Base-by-base conservation (phyloP, 2,888 invertebrate genomes). In the Hedya salicella region DNA sequence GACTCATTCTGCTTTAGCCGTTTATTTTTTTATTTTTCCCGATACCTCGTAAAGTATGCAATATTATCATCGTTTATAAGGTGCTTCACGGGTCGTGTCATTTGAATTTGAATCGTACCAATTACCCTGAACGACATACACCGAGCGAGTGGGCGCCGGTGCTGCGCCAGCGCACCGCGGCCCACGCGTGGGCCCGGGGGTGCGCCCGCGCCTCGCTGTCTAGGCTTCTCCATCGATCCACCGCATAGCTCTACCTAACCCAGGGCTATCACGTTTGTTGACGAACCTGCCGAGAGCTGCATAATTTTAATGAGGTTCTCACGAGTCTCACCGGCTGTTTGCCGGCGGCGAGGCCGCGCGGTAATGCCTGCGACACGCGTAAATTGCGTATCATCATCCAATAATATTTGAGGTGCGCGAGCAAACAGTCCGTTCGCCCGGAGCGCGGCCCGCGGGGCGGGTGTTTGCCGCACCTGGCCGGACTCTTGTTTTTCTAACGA, bases 321-420 rank as follows among this genome's bases (percentile, higher is more conserved):
- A 67, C 67, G 67, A 50, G 67, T 60, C 53, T 66, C 65, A 19
- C 39, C 30, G 49, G 57, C 11, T 49, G 62, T 62, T 53, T 46
- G 53, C 44, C 44, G 32, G 57, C 62, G 32, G 53, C 39, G 53
- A 39, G 39, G 48, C 39, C 2, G 44, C 42, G 42, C 62, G 48
- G 61, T 62, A 62, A 62, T 67, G 64, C 49, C 40, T 25, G 61
- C 73, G 77, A 81, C 79, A 79, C 78, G 78, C 79, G 76, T 80
- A 82, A 81, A 86, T 85, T 81, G 85, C 83, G 77, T 83, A 86
- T 86, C 86, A 85, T 84, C 83, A 78, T 86, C 75, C 85, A 83
- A 87, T 87, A 85, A 86, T 83, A 85, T 87, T 87, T 84, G 83
- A 73, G 71, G 73, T 69, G 56, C 68, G 49, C 32, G 62, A 62